Conservation (phyloP, 2,797 vertebrate genomes). For the Oophaga sylvatica region DNA sequence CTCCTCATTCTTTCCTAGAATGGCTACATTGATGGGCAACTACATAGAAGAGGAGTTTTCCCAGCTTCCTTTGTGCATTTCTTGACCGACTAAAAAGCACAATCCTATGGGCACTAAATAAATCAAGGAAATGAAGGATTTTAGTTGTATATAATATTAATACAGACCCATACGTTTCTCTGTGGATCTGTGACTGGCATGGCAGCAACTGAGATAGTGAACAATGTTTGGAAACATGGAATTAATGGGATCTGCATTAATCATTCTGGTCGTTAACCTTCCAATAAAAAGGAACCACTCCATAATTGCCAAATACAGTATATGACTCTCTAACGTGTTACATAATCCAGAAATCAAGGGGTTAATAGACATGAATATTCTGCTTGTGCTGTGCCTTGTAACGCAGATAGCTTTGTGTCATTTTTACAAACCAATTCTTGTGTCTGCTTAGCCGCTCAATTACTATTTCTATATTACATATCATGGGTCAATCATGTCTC, state of each 20-base stretch:
- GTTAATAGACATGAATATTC: conserved; percentile 4
- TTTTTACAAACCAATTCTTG: conserved; percentile 42
- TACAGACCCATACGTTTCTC: not conserved
- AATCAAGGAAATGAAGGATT: not conserved
- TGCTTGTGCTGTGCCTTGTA: conserved; percentile 50
- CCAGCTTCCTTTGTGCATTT: conserved; percentile 81
- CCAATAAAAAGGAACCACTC: not conserved
- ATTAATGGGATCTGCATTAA: not conserved
- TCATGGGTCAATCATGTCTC: not conserved
- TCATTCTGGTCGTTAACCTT: not conserved
- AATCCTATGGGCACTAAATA: not conserved
- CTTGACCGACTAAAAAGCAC: conserved; percentile 70
- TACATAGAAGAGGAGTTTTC: conserved; percentile 81
- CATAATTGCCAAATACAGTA: not conserved
- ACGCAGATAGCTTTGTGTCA: conserved; percentile 41
- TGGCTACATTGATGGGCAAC: conserved; percentile 82
- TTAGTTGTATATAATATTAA: conserved; percentile 31
- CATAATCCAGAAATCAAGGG: not conserved
- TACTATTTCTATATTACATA: conserved; percentile 12
- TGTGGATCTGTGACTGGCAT: not conserved
- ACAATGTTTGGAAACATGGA: not conserved
- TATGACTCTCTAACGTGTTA: not conserved
- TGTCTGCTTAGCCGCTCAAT: conserved; percentile 28
- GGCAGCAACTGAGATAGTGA: not conserved
- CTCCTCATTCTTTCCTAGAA: conserved; percentile 70